Evolutionary conservation across 2,797 vertebrate genomes (phyloP), one percentile per base, ranked within the genome.

Genomic region (Halcyon badia): DNA sequence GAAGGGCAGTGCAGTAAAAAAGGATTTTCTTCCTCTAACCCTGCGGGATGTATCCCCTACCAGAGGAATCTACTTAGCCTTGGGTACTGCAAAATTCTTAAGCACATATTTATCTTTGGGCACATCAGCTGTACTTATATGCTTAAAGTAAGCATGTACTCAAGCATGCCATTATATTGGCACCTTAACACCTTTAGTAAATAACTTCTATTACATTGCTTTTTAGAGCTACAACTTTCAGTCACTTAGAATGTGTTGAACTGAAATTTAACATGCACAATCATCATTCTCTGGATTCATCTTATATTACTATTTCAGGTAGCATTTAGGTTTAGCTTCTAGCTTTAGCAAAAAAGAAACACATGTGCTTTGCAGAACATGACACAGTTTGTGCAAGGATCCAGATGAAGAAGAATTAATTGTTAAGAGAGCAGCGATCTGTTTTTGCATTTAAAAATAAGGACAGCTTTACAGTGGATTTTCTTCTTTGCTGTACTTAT

Each of bases 401-500:
- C 22, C 26, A 56, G 85, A 41, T 24, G 22, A 96, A 94, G 90
- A 65, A 49, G 72, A 95, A 96, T 90, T 64, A 92, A 68, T 26
- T 39, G 69, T 35, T 80, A 39, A 87, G 73, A 86, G 57, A 70
- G 46, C 79, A 69, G 39, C 75, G 88, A 56, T 82, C 83, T 89
- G 89, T 75, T 91, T 90, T 83, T 62, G 70, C 48, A 48, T 87
- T 88, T 92, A 93, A 95, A 95, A 94, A 85, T 72, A 95, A 79
- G 61, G 87, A 49, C 51, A 92, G 77, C 73, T 94, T 92, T 85
- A 79, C 88, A 41, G 73, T 82, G 82, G 69, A 28, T 94, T 79
- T 68, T 56, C 48, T 91, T 78, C 51, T 83, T 87, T 61, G 37
- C 75, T 57, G 5, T 78, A 64, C 80, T 96, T 94, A 85, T 83